Evolutionary conservation across 2,113 vertebrate species (phyloP), one percentile per base, ranked within the genome.

Genomic region (Dendropsophus ebraccatus): DNA sequence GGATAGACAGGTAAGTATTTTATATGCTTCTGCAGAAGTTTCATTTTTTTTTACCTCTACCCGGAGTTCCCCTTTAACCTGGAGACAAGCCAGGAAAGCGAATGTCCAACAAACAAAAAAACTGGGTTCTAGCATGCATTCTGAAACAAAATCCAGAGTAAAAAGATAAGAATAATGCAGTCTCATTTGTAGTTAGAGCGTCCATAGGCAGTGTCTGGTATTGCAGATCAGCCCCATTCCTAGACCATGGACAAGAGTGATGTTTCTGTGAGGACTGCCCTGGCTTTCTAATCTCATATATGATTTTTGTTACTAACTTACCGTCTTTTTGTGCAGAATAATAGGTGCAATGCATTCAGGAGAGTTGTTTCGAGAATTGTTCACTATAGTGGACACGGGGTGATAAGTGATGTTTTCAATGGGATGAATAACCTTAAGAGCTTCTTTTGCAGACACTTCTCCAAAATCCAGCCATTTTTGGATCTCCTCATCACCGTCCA

Each of bases 401-500:
- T 99, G 97, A 92, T 94, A 97, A 35, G 92, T 89, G 56, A 99
- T 88, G 54, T 91, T 95, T 86, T 96, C 94, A 0, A 94, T 95
- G 35, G 97, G 92, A 80, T 92, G 92, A 49, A 99, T 96, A 77
- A 99, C 89, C 79, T 96, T 95, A 76, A 98, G 62, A 0, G 98
- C 98, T 87, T 98, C 97, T 30, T 92, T 90, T n/a, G 92, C 93
- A 41, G 96, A 93, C 69, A 99, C 95, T 65, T 96, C 93, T 12
- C 96, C 96, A 16, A 96, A 99, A 91, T 99, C 93, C 56, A 99
- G 92, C 97, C 97, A 99, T 70, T 91, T 94, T 50, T 94, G 93
- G 80, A 99, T 93, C 47, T 97, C 96, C 10, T 98, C 97, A 0
- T 99, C 97, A 45, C 97, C 96, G 0, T 98, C 95, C 88, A 99